Evolutionary conservation across 64 coral and sea anemone species (phyloP).

Genomic region (Catalaphyllia jardinei): DNA sequence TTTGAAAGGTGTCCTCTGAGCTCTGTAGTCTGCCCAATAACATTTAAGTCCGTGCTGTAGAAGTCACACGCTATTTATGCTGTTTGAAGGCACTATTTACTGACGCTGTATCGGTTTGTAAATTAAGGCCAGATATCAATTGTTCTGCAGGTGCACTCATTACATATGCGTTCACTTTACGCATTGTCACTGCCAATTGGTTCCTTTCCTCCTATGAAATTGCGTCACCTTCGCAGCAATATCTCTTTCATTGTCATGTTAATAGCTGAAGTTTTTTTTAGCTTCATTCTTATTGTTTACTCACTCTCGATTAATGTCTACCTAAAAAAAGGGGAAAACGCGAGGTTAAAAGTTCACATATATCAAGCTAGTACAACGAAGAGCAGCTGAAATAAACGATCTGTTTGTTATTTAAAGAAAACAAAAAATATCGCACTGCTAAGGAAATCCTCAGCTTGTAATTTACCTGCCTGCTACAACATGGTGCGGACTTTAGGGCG

Average conservation of each 20-base stretch:
- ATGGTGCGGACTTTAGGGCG: not conserved
- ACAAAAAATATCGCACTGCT: not conserved
- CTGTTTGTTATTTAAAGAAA: not conserved
- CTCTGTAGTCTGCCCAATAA: constrained; percentile 19
- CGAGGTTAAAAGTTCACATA: constrained; percentile 1
- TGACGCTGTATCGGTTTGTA: constrained; percentile 81
- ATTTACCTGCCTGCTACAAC: constrained; percentile 5
- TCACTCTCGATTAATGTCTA: constrained; percentile 59
- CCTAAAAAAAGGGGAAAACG: constrained; percentile 24
- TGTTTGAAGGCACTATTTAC: constrained; percentile 80
- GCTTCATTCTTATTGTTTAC: constrained; percentile 68
- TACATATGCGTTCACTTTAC: constrained; percentile 63
- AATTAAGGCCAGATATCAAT: no score
- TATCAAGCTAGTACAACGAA: not conserved
- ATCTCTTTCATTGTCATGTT: constrained; percentile 72
- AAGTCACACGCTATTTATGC: constrained; percentile 80
- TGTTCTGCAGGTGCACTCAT: constrained; percentile 94
- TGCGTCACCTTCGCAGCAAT: constrained; percentile 66
- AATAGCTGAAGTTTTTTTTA: constrained; percentile 58
- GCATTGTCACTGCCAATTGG: not conserved
- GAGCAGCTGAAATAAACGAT: not conserved
- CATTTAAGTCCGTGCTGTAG: constrained; percentile 31
- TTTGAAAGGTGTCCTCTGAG: not conserved
- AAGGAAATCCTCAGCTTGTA: constrained; percentile 15
- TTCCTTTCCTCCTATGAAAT: constrained; percentile 24